phyloP scores from a whole-genome alignment of 1,140 invertebrate species.

The Drosophila quadrilineata region DNA sequence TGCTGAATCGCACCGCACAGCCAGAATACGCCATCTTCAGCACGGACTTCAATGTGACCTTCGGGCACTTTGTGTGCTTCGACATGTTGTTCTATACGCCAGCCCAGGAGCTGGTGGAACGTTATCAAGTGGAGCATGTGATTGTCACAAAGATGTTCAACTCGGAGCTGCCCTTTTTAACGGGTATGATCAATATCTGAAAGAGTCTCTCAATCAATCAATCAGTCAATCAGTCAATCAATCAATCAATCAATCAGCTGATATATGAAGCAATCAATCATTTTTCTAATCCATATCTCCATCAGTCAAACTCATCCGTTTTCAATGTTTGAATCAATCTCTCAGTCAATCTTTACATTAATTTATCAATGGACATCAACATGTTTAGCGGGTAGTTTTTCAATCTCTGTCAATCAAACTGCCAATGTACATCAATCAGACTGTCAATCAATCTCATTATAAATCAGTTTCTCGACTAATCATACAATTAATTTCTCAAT shows the following conservation, averaged over 20 bases:
- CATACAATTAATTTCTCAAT: background rate
- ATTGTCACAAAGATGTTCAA: constrained; percentile 88
- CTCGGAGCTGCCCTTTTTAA: constrained; percentile 87
- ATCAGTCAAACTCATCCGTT: too few species aligned
- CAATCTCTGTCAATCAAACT: too few species aligned
- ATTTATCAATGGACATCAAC: too few species aligned
- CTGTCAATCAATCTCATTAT: too few species aligned
- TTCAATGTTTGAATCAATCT: too few species aligned
- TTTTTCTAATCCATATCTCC: background rate
- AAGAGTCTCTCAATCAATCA: background rate
- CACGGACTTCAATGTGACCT: constrained; percentile 91
- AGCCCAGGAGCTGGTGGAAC: constrained; percentile 56
- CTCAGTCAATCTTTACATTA: too few species aligned
- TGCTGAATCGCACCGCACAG: constrained; percentile 41
- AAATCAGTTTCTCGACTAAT: too few species aligned
- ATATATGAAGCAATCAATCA: background rate
- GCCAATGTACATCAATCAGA: too few species aligned
- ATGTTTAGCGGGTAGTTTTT: too few species aligned
- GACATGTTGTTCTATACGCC: constrained; percentile 89
- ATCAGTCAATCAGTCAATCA: background rate
- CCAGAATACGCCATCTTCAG: constrained; percentile 84
- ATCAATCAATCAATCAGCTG: too few species aligned
- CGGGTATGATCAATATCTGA: constrained; percentile 83
- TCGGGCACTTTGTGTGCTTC: constrained; percentile 90
- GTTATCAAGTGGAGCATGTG: constrained; percentile 84